Evolutionary conservation across 2,888 invertebrate species (phyloP), one percentile per base, ranked within the genome.

Genomic region (Agapetus fuscipes): DNA sequence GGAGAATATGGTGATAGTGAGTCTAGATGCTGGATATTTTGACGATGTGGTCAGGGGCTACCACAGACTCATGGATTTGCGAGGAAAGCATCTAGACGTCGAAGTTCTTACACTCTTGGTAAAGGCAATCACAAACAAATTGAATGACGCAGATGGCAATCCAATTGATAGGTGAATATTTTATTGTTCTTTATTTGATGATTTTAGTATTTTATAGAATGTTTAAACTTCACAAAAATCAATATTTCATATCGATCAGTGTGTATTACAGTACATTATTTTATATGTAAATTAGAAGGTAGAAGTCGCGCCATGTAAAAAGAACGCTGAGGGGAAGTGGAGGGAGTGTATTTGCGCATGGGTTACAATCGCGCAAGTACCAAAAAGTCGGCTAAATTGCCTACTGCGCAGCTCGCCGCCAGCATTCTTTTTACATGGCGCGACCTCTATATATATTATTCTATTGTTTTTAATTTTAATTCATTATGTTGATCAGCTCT

Each of bases 1-100:
- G 97, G 95, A 96, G 58, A 98, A 97, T 64, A 80, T 87, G 39
- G 74, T 97, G 62, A 64, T 86, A 16, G 85, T 94, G 16, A 86
- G 88, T 52, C 78, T 84, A 48, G 94, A 95, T 56, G 80, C 88
- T 10, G 83, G 82, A 0, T 80, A 88, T 56, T 87, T 89, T 58
- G 78, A 82, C 37, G 90, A 94, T 59, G 83, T 84, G 3, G 76
- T 96, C 41, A 76, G 80, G 43, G 83, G 91, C 1, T 86, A 86
- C 55, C 84, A 91, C 59, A 77, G 90, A 14, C 62, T 96, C 31
- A 63, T 93, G 20, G 94, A 96, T 56, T 61, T 96, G n/a, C 81
- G 78, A 58, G 77, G 76, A 36, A 82, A 83, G 54, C 88, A 83
- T 56, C 64, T 82, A 1, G 93, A 94, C 55, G 56, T 75, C 0